These are phyloP conservation scores for Vultur gryphus DNA, from an alignment of 2,797 vertebrate species.

Conservation along the genomic window DNA sequence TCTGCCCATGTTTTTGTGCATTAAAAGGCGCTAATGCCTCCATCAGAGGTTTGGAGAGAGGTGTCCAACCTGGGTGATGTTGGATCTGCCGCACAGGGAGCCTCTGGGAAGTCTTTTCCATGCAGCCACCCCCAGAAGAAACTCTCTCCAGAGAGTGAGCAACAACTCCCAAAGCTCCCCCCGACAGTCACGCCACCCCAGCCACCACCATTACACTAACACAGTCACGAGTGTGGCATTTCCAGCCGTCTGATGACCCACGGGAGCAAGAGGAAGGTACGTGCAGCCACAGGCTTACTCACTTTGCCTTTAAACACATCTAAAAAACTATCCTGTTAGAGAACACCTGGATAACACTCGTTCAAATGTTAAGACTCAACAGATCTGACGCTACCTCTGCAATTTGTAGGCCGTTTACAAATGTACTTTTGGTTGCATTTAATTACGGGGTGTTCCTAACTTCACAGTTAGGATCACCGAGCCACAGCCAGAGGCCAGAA, in stretches of 20 bases:
- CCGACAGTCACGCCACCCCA: accelerated
- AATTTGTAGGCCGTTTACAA: not conserved
- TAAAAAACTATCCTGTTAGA: not conserved
- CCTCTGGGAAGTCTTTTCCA: not conserved
- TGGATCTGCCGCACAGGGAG: not conserved
- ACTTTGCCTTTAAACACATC: not conserved
- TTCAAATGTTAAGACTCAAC: not conserved
- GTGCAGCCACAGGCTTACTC: not conserved
- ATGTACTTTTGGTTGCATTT: not conserved
- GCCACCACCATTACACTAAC: not conserved
- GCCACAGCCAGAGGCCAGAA: not conserved
- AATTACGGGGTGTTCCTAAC: not conserved
- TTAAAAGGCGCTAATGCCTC: not conserved
- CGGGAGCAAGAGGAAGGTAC: not conserved
- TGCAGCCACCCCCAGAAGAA: not conserved
- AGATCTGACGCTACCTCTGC: not conserved
- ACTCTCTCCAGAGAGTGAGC: not conserved
- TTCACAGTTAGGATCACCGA: not conserved
- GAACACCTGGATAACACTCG: not conserved
- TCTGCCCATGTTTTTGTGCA: accelerated
- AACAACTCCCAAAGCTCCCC: not conserved
- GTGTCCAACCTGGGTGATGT: not conserved
- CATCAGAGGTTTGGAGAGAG: not conserved
- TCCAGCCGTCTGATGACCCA: not conserved
- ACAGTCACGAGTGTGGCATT: accelerated